These are phyloP conservation scores for Ophraella communa DNA, from an alignment of 2,888 invertebrate species.

Conservation along the genomic window DNA sequence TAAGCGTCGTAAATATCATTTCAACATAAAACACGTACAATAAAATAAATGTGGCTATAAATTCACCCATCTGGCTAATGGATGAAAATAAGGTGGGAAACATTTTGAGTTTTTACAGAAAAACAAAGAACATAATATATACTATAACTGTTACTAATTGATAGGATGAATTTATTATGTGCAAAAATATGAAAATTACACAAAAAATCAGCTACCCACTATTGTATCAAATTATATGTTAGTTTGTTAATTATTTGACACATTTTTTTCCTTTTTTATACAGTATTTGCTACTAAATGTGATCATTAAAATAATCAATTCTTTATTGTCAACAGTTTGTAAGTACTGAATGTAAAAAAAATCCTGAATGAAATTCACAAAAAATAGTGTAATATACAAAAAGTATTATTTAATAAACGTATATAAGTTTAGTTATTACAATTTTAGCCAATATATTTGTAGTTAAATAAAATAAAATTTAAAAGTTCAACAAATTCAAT, in stretches of 20 bases:
- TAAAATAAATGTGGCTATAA: too few species aligned
- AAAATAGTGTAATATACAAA: too few species aligned
- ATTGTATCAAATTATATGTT: background rate
- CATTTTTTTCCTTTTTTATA: background rate
- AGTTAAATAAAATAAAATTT: too few species aligned
- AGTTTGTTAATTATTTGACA: background rate
- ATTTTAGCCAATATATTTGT: too few species aligned
- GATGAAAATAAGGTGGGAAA: too few species aligned
- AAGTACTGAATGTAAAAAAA: background rate
- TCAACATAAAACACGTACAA: background rate
- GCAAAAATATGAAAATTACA: background rate
- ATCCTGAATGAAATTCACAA: too few species aligned
- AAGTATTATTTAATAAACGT: too few species aligned
- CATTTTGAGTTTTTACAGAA: background rate
- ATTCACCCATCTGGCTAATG: too few species aligned
- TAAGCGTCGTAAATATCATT: background rate
- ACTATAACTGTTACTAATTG: background rate
- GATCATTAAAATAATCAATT: background rate
- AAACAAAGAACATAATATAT: background rate
- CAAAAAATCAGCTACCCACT: background rate
- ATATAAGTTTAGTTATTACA: too few species aligned
- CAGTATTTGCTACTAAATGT: background rate
- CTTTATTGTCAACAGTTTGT: background rate
- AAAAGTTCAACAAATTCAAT: too few species aligned
- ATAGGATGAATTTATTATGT: background rate